Percentiles rank a stretch among this genome's conserved stretches.
phyloP scores from a whole-genome alignment of 1,140 invertebrate genomes.

The Thaumetopoea pityocampa region DNA sequence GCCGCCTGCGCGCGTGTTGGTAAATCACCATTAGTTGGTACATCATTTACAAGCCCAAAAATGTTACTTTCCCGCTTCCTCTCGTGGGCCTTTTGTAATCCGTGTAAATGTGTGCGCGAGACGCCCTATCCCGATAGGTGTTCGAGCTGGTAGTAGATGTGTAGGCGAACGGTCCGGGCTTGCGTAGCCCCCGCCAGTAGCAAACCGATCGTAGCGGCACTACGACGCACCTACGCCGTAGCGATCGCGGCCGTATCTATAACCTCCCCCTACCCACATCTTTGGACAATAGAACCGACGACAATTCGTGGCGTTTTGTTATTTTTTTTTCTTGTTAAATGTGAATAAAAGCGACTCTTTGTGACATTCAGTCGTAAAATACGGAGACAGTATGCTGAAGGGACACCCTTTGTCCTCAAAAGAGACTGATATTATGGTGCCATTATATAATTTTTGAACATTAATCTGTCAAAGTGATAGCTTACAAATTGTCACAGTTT shows the following conservation, averaged over 20 bases:
- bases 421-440: slow-evolving; percentile 33
- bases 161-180: slow-evolving; percentile 56
- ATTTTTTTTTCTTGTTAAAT: slow-evolving; percentile 49
- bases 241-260: slow-evolving; percentile 19
- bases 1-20: slow-evolving; percentile 39
- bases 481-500: slow-evolving; percentile 33
- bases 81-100: slow-evolving; percentile 43
- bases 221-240: slow-evolving; percentile 62
- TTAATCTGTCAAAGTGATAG: slow-evolving; percentile 34
- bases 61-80: slow-evolving; percentile 61
- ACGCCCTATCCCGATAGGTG: slow-evolving; percentile 18
- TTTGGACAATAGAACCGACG: slow-evolving; percentile 61
- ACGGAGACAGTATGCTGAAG: slow-evolving; percentile 45
- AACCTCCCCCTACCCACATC: slow-evolving; percentile 34
- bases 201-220: slow-evolving; percentile 50
- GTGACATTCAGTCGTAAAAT: slow-evolving; percentile 40
- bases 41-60: slow-evolving; percentile 67
- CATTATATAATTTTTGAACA: slow-evolving; percentile 47
- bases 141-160: slow-evolving; percentile 31
- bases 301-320: slow-evolving; percentile 56
- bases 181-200: slow-evolving; percentile 65
- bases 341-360: slow-evolving; percentile 44
- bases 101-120: slow-evolving; percentile 41
- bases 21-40: slow-evolving; percentile 57
- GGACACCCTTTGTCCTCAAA: slow-evolving; percentile 39